These are phyloP conservation scores for Pachydiplax longipennis DNA, from an alignment of 2,888 invertebrate species.

Conservation along the genomic window DNA sequence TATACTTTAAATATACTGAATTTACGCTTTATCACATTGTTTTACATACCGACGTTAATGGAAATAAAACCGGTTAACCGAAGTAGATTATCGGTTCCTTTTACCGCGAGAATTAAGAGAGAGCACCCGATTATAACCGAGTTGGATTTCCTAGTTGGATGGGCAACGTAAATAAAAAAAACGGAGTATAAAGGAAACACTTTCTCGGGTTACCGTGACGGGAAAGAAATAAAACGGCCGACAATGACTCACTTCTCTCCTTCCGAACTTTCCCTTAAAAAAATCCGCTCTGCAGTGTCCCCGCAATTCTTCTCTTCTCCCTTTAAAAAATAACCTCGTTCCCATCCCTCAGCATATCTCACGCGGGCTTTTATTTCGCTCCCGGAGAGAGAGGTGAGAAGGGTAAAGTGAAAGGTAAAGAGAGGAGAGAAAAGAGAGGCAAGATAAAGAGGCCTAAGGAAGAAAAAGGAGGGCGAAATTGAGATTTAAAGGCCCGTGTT, in stretches of 20 bases:
- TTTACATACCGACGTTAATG: too few relatives aligned
- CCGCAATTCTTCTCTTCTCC: background rate
- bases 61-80: too few relatives aligned
- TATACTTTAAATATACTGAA: too few relatives aligned
- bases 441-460: background rate
- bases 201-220: background rate
- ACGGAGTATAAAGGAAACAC: background rate
- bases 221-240: background rate
- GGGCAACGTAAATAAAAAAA: too few relatives aligned
- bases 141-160: too few relatives aligned
- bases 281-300: background rate
- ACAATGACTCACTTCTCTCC: background rate
- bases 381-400: background rate
- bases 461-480: background rate
- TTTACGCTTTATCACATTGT: too few relatives aligned
- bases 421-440: background rate
- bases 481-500: too few relatives aligned
- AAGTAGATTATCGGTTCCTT: too few relatives aligned
- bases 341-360: background rate
- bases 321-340: background rate
- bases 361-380: background rate
- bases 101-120: too few relatives aligned
- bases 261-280: background rate
- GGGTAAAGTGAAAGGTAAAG: background rate
- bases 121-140: too few relatives aligned